Evolutionary conservation across 2,888 invertebrate species (phyloP).

Genomic region (Glyphotaelius pellucidus): DNA sequence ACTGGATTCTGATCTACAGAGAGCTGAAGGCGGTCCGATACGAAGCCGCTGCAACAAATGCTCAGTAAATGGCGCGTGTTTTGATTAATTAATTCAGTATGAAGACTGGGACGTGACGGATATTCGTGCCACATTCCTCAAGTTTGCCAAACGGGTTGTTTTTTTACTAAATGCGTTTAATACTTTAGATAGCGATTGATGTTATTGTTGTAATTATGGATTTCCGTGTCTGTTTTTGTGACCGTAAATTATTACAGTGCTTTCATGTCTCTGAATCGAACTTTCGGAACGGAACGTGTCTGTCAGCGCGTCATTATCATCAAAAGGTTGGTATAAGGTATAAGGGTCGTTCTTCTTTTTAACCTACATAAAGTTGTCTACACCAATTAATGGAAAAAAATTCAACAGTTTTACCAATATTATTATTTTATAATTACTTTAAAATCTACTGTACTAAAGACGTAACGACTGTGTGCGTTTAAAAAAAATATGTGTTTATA

Average conservation of each 20-base stretch:
- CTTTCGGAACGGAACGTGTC: background rate
- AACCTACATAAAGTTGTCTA: no score
- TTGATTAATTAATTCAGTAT: constrained; percentile 20
- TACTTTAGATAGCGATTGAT: background rate
- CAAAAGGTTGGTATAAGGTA: background rate
- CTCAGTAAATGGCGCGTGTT: background rate
- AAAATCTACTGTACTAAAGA: no score
- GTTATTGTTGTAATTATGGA: background rate
- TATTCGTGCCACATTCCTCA: background rate
- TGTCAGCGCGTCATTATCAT: background rate
- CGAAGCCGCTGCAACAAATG: constrained; percentile 20
- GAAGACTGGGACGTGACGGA: constrained; percentile 43
- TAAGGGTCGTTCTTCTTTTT: no score
- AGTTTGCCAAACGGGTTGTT: background rate
- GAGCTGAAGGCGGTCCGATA: constrained; percentile 55
- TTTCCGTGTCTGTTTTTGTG: background rate
- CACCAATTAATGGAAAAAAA: no score
- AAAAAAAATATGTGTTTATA: no score
- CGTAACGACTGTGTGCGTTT: no score
- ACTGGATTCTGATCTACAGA: constrained; percentile 67
- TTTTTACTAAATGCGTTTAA: background rate
- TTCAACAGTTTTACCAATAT: no score
- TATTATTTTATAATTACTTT: no score
- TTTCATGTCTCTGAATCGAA: background rate
- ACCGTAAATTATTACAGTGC: background rate